Percentiles rank a stretch among this genome's conserved stretches.
These are phyloP conservation scores for Discoglossus pictus DNA, from an alignment of 2,797 vertebrate genomes.

Conservation along the genomic window DNA sequence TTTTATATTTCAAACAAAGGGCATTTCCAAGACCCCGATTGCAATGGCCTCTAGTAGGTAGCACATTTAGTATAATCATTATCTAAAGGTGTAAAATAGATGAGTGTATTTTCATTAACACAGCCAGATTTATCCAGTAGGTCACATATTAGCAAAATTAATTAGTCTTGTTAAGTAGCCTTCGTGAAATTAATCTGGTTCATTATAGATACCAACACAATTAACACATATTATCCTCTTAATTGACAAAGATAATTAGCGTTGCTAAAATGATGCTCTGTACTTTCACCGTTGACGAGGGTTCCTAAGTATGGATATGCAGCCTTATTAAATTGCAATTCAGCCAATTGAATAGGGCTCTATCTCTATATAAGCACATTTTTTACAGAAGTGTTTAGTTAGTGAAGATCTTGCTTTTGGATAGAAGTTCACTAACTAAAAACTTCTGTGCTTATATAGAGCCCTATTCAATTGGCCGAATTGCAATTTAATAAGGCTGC, in stretches of 20 bases:
- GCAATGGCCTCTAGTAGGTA: not conserved
- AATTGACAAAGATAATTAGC: conserved; percentile 26
- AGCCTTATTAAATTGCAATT: too few relatives aligned
- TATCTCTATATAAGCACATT: too few relatives aligned
- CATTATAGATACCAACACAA: conserved; percentile 17
- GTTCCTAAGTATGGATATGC: too few relatives aligned
- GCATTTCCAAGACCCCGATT: not conserved
- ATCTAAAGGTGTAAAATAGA: conserved; percentile 4
- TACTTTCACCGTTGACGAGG: conserved; percentile 10
- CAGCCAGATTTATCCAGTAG: conserved; percentile 10
- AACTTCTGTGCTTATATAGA: too few relatives aligned
- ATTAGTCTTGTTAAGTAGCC: conserved; percentile 23
- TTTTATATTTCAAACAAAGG: not conserved
- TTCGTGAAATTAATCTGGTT: conserved; percentile 5
- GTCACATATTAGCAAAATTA: conserved; percentile 21
- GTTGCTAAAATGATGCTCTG: conserved; percentile 6
- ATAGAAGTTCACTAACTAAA: too few relatives aligned
- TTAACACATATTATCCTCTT: conserved; percentile 23
- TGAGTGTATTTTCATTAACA: conserved; percentile 2
- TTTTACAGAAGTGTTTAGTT: not conserved
- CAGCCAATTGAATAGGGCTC: too few relatives aligned
- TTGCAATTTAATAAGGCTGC: too few relatives aligned
- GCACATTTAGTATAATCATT: conserved; percentile 5
- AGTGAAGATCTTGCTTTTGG: too few relatives aligned
- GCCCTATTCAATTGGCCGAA: too few relatives aligned